Conservation (phyloP, 1,140 invertebrate genomes). For the Anagrus nilaparvatae region DNA sequence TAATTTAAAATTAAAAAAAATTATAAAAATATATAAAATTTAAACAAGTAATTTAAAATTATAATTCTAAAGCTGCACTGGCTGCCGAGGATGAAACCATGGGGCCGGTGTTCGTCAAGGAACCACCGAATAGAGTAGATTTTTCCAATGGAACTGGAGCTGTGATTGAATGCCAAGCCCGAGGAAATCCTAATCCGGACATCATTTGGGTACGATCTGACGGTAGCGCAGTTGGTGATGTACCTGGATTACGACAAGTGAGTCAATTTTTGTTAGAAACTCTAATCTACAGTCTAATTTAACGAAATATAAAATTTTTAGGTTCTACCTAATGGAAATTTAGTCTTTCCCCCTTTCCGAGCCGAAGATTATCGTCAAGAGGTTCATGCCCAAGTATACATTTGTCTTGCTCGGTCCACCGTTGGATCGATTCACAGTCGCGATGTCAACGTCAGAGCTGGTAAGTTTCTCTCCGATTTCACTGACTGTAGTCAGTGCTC, state of each 20-base stretch:
- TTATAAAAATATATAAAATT: background rate
- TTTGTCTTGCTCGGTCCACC: slow-evolving; percentile 79
- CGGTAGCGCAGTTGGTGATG: slow-evolving; percentile 78
- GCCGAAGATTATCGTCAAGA: slow-evolving; percentile 87
- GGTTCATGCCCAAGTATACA: slow-evolving; percentile 87
- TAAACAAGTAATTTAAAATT: background rate
- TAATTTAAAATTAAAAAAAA: too few species aligned
- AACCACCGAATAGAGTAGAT: slow-evolving; percentile 82
- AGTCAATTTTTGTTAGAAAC: too few species aligned
- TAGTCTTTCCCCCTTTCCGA: slow-evolving; percentile 88
- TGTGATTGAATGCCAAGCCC: slow-evolving; percentile 82
- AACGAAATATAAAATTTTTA: too few species aligned
- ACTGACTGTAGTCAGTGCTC: too few species aligned
- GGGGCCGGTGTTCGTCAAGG: slow-evolving; percentile 84
- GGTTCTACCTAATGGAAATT: slow-evolving; percentile 82
- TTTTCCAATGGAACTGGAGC: slow-evolving; percentile 92
- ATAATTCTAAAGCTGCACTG: slow-evolving; percentile 16
- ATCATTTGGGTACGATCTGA: slow-evolving; percentile 85
- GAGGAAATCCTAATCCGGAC: slow-evolving; percentile 80
- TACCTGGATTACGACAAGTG: slow-evolving; percentile 77
- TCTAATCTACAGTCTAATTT: too few species aligned
- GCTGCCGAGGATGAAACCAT: slow-evolving; percentile 57
- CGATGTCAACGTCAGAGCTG: slow-evolving; percentile 88
- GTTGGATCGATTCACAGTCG: slow-evolving; percentile 83
- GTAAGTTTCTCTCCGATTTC: slow-evolving; percentile 56